phyloP scores from a whole-genome alignment of 1,140 invertebrate species.

The Acromyrmex heyeri region DNA sequence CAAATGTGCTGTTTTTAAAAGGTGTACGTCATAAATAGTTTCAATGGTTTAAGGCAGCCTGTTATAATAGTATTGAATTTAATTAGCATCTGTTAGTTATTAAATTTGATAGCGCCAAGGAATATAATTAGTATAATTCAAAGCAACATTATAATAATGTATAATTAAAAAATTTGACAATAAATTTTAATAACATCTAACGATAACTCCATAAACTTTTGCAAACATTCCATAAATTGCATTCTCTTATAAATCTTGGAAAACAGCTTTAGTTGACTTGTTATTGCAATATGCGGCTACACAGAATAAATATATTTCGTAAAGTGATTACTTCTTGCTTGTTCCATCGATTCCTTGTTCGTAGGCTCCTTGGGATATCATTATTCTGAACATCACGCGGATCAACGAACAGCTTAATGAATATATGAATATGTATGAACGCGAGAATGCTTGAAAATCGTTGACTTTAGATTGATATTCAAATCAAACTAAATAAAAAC shows the following conservation, averaged over 20 bases:
- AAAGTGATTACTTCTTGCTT: not conserved
- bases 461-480: slow-evolving; percentile 30
- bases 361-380: not conserved
- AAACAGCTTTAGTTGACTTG: not conserved
- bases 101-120: too few species aligned
- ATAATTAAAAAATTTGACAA: too few species aligned
- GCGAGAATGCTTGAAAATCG: slow-evolving; percentile 35
- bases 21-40: too few species aligned
- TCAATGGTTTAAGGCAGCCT: too few species aligned
- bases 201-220: too few species aligned
- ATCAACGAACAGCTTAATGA: slow-evolving; percentile 27
- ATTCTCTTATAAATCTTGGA: not conserved
- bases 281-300: not conserved
- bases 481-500: slow-evolving; percentile 11
- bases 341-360: not conserved
- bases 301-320: slow-evolving; percentile 4
- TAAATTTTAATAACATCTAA: too few species aligned
- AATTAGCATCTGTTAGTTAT: too few species aligned
- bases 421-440: slow-evolving; percentile 34
- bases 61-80: too few species aligned
- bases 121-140: too few species aligned
- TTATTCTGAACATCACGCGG: not conserved
- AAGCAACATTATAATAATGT: too few species aligned
- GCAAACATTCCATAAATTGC: not conserved
- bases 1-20: too few species aligned